Evolutionary conservation across 1,140 invertebrate species (phyloP), one percentile per base, ranked within the genome.

Genomic region (Pteromalus puparum): DNA sequence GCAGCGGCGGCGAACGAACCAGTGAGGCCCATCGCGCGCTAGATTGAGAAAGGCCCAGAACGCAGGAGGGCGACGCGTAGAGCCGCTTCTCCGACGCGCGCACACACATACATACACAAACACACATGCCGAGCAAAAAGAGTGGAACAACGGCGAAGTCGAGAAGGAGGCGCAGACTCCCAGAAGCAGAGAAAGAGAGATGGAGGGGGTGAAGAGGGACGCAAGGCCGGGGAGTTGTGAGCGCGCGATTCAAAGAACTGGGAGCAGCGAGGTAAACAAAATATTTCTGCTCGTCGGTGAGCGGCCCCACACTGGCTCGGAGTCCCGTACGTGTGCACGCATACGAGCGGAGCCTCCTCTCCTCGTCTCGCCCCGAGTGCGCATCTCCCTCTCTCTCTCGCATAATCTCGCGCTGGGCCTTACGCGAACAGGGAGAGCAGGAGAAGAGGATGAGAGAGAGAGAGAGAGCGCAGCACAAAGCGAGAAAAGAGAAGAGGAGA

Each of bases 211-310:
- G 24, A 42, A 73, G 81, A 84, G 76, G 65, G 76, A 82, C 77
- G 87, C 87, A 88, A 89, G 87, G 87, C 85, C 85, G 85, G 79
- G 83, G 83, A 86, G 84, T 87, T 86, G 88, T 78, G 87, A 84
- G 87, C 89, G 87, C 83, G 87, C 89, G 89, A 92, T 92, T 92
- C 90, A 92, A 91, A 92, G 91, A 92, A 92, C 90, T 90, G 88
- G 87, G 87, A 91, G 88, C 34, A 82, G 80, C 90, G 91, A 91
- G 87, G 90, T 92, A 92, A 92, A 92, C 90, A 92, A 93, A 92
- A 92, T 93, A 92, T 91, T 91, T 90, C 87, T 89, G 87, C 85
- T 73, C 73, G 87, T 87, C 87, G 85, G 86, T 90, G 86, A 77
- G 75, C 84, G 76, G 72, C 81, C 65, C 79, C 61, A 86, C 38